Evolutionary conservation across 2,113 vertebrate genomes (phyloP).

Genomic region (Entosphenus tridentatus): DNA sequence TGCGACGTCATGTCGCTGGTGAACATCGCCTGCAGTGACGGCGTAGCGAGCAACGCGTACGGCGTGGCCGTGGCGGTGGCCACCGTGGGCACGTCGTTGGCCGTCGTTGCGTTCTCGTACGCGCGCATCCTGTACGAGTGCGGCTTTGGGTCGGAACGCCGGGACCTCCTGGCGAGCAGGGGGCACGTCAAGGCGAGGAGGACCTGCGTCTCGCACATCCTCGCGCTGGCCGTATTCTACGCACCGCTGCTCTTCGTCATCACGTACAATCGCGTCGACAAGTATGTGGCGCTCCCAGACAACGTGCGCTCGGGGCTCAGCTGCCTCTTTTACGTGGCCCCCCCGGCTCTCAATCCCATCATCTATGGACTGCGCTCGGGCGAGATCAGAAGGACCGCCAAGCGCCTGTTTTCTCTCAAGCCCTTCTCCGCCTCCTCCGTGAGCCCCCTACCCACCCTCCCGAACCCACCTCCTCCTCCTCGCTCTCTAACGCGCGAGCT

Average conservation of each 20-base stretch:
- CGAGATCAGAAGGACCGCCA: constrained; percentile 2
- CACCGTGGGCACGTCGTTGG: neutral
- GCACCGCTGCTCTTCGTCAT: neutral
- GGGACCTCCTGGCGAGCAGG: neutral
- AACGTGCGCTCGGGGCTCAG: neutral
- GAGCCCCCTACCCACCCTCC: no score
- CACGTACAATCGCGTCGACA: neutral
- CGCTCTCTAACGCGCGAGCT: no score
- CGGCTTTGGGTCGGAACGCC: neutral
- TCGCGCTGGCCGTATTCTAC: neutral
- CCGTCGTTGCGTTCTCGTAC: neutral
- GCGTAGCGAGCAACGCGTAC: neutral
- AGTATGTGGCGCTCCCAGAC: neutral
- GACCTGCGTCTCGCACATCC: constrained; percentile 1
- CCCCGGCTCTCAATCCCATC: neutral
- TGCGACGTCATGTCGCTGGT: neutral
- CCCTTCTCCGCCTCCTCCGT: no score
- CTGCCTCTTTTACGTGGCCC: neutral
- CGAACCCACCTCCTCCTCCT: no score
- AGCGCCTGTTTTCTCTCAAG: neutral
- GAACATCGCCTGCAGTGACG: neutral
- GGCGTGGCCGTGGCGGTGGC: neutral
- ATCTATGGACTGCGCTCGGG: neutral
- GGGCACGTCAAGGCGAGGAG: neutral
- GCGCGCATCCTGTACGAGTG: constrained; percentile 4